These are phyloP conservation scores for Rhagonycha fulva DNA, from an alignment of 2,888 invertebrate species.

Conservation along the genomic window DNA sequence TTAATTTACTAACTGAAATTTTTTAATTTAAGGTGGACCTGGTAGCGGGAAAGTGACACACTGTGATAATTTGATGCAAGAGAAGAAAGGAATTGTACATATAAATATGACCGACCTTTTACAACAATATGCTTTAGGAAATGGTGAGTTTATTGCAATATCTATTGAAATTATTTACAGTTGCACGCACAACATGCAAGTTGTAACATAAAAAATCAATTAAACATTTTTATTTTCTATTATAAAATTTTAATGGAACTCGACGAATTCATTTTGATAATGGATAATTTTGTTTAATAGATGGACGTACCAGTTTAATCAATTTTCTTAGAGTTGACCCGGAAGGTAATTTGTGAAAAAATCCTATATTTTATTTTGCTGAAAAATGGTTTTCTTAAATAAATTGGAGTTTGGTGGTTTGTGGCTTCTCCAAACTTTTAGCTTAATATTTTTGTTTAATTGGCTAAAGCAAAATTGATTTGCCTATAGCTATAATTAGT, in stretches of 20 bases:
- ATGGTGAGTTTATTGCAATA: constrained; percentile 63
- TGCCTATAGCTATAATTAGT: constrained; percentile 14
- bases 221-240: not conserved
- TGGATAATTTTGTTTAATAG: constrained; percentile 36
- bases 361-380: constrained; percentile 25
- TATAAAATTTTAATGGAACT: not conserved
- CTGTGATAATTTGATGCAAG: constrained; percentile 89
- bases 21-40: constrained; percentile 75
- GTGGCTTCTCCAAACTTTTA: not conserved
- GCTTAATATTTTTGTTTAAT: constrained; percentile 9
- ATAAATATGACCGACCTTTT: constrained; percentile 91
- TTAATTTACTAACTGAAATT: not conserved
- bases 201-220: not conserved
- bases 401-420: constrained; percentile 15
- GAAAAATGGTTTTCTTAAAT: constrained; percentile 10
- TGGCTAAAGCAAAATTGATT: constrained; percentile 35
- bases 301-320: constrained; percentile 48
- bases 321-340: constrained; percentile 43
- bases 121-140: constrained; percentile 87
- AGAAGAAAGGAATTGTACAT: constrained; percentile 81
- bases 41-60: constrained; percentile 98
- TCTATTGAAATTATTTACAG: not conserved
- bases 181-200: not conserved
- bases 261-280: not conserved
- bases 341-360: constrained; percentile 41